These are phyloP conservation scores for Hipposideros armiger DNA, from an alignment of 2,113 vertebrate genomes.

Conservation along the genomic window DNA sequence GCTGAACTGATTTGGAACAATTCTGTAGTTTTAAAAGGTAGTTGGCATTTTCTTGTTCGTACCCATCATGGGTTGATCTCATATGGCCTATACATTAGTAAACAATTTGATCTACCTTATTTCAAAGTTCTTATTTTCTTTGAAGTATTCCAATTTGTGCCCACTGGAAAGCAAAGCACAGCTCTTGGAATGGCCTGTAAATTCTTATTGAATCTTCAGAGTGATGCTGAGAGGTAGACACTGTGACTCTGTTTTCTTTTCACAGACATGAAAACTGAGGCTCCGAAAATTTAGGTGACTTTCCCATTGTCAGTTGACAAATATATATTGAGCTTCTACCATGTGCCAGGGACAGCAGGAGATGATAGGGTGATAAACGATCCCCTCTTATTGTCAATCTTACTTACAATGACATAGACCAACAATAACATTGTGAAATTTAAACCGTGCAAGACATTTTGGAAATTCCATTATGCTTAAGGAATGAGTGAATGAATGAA, in stretches of 20 bases:
- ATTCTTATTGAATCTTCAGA: constrained; percentile 21
- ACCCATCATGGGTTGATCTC: background rate
- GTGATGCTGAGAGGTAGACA: background rate
- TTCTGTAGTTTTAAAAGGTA: background rate
- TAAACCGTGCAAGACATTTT: background rate
- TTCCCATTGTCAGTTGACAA: background rate
- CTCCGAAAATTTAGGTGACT: background rate
- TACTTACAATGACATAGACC: background rate
- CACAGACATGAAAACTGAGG: background rate
- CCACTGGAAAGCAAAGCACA: background rate
- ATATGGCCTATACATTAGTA: background rate
- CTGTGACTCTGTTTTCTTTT: background rate
- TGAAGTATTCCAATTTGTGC: background rate
- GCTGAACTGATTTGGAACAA: background rate
- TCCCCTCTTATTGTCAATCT: background rate
- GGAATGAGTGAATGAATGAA: background rate
- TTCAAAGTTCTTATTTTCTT: constrained; percentile 16
- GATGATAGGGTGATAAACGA: background rate
- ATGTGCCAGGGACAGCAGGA: background rate
- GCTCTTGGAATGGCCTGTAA: background rate
- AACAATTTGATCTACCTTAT: background rate
- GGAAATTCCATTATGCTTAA: background rate
- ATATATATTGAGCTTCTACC: background rate
- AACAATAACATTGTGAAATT: background rate
- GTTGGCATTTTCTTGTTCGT: background rate